phyloP scores from a whole-genome alignment of 2,797 vertebrate species.

The Peromyscus attwateri region DNA sequence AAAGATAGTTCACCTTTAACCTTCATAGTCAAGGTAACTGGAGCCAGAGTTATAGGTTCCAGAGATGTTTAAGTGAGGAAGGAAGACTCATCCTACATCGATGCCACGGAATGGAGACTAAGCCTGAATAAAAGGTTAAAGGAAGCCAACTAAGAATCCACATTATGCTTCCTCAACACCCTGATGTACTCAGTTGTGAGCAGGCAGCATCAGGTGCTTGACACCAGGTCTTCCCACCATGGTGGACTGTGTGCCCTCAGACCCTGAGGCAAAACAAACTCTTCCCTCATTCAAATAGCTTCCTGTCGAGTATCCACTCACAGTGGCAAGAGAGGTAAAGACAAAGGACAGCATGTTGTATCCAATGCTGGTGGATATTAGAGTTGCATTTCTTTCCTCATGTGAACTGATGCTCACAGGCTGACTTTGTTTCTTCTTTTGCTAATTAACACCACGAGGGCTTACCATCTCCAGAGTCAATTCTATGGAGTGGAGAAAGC shows the following conservation, averaged over 20 bases:
- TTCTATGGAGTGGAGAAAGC: not conserved
- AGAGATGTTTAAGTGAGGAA: not conserved
- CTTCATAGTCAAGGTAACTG: not conserved
- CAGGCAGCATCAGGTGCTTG: not conserved
- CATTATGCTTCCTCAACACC: not conserved
- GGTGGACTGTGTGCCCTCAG: not conserved
- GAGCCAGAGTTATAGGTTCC: not conserved
- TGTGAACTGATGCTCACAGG: not conserved
- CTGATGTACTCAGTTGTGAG: not conserved
- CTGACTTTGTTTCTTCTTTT: not conserved
- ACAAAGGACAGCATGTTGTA: not conserved
- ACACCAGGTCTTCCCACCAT: not conserved
- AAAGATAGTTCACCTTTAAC: not conserved
- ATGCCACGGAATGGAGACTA: not conserved
- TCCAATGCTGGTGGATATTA: not conserved
- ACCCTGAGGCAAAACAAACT: not conserved
- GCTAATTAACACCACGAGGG: not conserved
- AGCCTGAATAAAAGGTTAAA: not conserved
- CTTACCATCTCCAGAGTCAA: too few species aligned
- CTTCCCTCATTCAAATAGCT: not conserved
- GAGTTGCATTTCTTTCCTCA: not conserved
- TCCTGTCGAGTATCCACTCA: not conserved
- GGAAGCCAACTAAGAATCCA: not conserved
- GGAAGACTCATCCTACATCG: too few species aligned
- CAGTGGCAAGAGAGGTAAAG: not conserved